These are phyloP conservation scores for Acrossocheilus fasciatus DNA, from an alignment of 2,797 vertebrate species.

Conservation along the genomic window DNA sequence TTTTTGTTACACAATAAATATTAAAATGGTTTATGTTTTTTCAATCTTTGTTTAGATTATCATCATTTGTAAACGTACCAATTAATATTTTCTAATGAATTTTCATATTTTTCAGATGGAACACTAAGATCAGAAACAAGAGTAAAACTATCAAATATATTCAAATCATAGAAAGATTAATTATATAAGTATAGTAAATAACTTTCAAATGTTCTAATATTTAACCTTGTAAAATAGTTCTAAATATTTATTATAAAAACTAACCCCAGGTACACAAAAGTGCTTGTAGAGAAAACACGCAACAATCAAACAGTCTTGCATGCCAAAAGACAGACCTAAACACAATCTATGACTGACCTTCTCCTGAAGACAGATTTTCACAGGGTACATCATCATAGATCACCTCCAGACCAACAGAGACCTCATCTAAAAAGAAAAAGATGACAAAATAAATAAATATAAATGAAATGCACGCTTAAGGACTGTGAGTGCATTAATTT, in stretches of 20 bases:
- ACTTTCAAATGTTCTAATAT: background rate
- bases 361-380: constrained; percentile 75
- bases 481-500: background rate
- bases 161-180: background rate
- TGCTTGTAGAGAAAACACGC: background rate
- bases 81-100: background rate
- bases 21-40: background rate
- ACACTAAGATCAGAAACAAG: background rate
- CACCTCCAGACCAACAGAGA: constrained; percentile 78
- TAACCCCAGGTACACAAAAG: background rate
- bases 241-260: background rate
- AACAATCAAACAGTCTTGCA: constrained; percentile 2
- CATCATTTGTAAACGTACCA: background rate
- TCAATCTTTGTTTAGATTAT: background rate
- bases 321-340: background rate
- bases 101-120: background rate
- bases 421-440: constrained; percentile 61
- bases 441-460: constrained; percentile 31
- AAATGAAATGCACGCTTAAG: background rate
- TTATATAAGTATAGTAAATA: background rate
- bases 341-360: constrained; percentile 68
- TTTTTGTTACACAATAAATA: background rate
- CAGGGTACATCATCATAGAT: constrained; percentile 94
- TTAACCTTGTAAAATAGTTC: too few species aligned
- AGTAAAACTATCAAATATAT: background rate